Evolutionary conservation across 2,888 invertebrate species (phyloP).

Genomic region (Chaitophorus viminalis): DNA sequence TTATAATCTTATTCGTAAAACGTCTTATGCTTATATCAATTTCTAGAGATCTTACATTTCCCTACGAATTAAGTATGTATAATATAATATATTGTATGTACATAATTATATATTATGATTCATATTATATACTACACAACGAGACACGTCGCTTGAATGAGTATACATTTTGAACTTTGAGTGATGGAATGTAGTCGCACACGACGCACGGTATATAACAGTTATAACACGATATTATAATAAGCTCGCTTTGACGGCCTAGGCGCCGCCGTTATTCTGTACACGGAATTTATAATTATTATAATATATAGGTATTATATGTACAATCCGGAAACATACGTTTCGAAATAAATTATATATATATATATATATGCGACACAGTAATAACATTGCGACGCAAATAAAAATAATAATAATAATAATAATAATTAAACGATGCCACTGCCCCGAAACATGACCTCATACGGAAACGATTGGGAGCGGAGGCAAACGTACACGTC

Average conservation of each 20-base stretch:
- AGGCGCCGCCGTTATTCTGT: no score
- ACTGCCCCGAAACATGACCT: not conserved
- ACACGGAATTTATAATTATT: no score
- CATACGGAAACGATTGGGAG: no score
- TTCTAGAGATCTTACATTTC: constrained; percentile 50
- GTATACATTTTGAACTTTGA: not conserved
- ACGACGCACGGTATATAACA: not conserved
- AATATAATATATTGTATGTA: not conserved
- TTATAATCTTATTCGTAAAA: not conserved
- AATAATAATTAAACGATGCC: not conserved
- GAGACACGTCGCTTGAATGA: not conserved
- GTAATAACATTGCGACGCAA: not conserved
- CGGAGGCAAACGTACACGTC: no score
- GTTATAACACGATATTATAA: not conserved
- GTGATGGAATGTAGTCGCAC: not conserved
- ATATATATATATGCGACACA: not conserved
- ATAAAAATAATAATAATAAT: not conserved
- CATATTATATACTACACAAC: not conserved
- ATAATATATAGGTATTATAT: no score
- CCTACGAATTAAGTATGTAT: constrained; percentile 38
- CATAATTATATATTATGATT: not conserved
- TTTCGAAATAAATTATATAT: no score
- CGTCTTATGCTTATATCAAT: constrained; percentile 24
- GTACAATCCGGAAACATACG: not conserved
- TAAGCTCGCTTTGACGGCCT: no score